Base-by-base conservation (phyloP, 2,888 invertebrate genomes). In the Carterocephalus palaemon region DNA sequence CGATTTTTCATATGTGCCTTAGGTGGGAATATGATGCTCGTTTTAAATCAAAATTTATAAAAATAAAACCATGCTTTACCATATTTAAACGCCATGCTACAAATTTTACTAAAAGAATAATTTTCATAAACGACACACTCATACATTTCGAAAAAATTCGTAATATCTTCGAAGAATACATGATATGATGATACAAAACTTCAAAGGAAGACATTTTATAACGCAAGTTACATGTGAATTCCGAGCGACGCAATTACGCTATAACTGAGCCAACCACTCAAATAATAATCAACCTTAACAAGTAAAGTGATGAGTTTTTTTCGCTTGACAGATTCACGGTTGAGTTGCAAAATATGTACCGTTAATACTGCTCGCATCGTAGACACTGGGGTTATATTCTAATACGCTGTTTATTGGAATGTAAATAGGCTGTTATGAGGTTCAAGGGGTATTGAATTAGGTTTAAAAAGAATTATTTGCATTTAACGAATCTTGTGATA, bases 131-230 rank as follows among this genome's bases (percentile, higher is more conserved):
- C 10, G 17, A 16, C 10, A 3, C 7, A 9, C 12, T 26, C 28
- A 41, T 26, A 12, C 24, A 41, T 33, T 41, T 26, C 12, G 7
- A n/a, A 24, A 26, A 41, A 41, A 41, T 41, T 26, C 26, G n/a
- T n/a, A n/a, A 24, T 16, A 19, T 34, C 33, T 34, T 42, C 28
- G 13, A 42, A 33, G 26, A 42, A 20, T 28, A 42, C 12, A 24
- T 31, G 24, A 34, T 26, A 24, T 31, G 24, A 34, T 26, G 33
- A 45, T 42, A 20, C 23, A 48, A n/a, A 48, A 52, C 42, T 47
- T 53, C 49, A 55, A 49, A 51, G 52, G 41, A 47, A 49, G 42
- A 50, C 45, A 50, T 54, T 53, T 54, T 53, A 53, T 50, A 48
- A 50, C 48, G 22, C 31, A 34, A 50, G 45, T 47, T 48, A 51